These are phyloP conservation scores for Hycleus cichorii DNA, from an alignment of 1,140 invertebrate genomes.

Conservation along the genomic window DNA sequence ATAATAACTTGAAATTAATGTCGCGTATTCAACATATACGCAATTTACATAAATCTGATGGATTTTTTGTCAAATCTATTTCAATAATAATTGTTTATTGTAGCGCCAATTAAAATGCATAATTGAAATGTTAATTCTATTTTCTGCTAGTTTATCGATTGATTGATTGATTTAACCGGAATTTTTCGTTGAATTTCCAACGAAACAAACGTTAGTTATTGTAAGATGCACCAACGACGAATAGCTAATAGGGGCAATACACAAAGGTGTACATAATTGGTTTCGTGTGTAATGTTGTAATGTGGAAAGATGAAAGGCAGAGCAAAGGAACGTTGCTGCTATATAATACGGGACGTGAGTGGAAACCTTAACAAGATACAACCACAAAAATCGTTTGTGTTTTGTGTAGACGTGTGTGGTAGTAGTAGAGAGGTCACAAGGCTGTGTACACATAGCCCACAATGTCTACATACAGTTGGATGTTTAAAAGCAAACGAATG, in stretches of 20 bases:
- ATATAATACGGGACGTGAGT: conserved; percentile 36
- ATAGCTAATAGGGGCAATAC: conserved; percentile 35
- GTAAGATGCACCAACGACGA: conserved; percentile 16
- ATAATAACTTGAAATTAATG: too few species aligned
- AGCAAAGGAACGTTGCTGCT: conserved; percentile 25
- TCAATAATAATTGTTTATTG: too few species aligned
- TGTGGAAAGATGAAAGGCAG: conserved; percentile 38
- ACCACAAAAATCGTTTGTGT: conserved; percentile 20
- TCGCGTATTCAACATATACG: too few species aligned
- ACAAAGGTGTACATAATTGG: conserved; percentile 40
- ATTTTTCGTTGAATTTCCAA: too few species aligned
- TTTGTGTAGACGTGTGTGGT: background rate
- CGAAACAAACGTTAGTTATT: conserved; percentile 5
- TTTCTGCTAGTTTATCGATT: too few species aligned
- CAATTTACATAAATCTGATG: too few species aligned
- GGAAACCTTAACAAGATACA: conserved; percentile 23
- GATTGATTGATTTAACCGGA: too few species aligned
- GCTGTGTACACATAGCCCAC: background rate
- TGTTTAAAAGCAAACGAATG: too few species aligned
- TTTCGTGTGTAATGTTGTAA: conserved; percentile 39
- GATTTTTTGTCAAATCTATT: too few species aligned
- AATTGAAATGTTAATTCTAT: too few species aligned
- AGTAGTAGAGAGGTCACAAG: background rate
- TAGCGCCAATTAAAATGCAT: too few species aligned
- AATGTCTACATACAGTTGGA: background rate